Conservation (phyloP, 2,888 invertebrate genomes). For the Eubasilissa splendida region DNA sequence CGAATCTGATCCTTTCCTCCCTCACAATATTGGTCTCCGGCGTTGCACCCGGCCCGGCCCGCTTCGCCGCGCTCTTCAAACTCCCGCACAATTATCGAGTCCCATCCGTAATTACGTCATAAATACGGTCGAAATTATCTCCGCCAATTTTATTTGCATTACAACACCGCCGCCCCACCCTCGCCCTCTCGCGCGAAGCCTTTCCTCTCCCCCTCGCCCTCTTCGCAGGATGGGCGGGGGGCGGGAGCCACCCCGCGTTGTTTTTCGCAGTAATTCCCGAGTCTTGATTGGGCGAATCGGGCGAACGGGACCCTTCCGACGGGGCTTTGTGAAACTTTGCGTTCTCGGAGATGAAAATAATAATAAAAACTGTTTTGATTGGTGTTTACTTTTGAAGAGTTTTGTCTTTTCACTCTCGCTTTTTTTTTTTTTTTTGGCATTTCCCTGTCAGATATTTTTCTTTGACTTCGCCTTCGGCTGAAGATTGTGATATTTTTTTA, state of each 20-base stretch:
- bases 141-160: slow-evolving; percentile 33
- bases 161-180: slow-evolving; percentile 23
- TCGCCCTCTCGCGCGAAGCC: neutral
- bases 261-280: slow-evolving; percentile 19
- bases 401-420: neutral
- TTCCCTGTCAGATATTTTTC: neutral
- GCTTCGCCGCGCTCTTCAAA: neutral
- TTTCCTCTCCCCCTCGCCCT: neutral
- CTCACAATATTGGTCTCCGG: too few relatives aligned
- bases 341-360: slow-evolving; percentile 10
- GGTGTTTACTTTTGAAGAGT: slow-evolving; percentile 30
- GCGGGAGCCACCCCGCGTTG: neutral
- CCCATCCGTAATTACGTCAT: slow-evolving; percentile 5
- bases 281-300: slow-evolving; percentile 23
- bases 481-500: too few relatives aligned
- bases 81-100: slow-evolving; percentile 17
- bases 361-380: slow-evolving; percentile 29
- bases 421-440: neutral
- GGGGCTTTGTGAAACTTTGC: slow-evolving; percentile 8
- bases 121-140: slow-evolving; percentile 10
- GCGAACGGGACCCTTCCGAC: neutral
- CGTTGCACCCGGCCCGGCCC: neutral
- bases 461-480: neutral
- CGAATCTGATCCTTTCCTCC: too few relatives aligned
- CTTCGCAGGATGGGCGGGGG: neutral